These are phyloP conservation scores for Elymnias hypermnestra DNA, from an alignment of 1,140 invertebrate genomes.

Conservation along the genomic window DNA sequence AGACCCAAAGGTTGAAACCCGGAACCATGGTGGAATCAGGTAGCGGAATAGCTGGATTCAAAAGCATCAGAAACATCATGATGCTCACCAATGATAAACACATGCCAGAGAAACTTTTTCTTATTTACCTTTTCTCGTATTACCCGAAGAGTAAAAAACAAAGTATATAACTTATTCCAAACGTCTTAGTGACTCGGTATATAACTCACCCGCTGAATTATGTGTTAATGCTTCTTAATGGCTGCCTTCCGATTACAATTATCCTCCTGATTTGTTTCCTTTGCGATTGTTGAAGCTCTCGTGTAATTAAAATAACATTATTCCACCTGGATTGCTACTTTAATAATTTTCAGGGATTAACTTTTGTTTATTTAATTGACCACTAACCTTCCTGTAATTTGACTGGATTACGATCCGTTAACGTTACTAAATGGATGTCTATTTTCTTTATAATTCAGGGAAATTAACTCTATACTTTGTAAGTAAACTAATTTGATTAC, in stretches of 20 bases:
- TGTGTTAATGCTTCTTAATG: conserved; percentile 45
- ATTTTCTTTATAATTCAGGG: not conserved
- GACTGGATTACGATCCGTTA: not conserved
- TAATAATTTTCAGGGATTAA: not conserved
- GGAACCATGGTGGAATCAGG: no score
- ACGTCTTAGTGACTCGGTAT: conserved; percentile 8
- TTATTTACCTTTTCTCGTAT: no score
- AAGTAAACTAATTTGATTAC: no score
- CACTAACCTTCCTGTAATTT: not conserved
- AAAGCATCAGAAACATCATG: no score
- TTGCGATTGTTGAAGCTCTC: conserved; percentile 1
- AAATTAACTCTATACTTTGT: no score
- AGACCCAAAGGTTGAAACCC: no score
- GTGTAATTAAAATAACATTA: conserved; percentile 2
- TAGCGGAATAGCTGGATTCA: no score
- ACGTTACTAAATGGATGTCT: not conserved
- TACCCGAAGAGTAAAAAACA: no score
- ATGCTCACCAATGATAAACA: no score
- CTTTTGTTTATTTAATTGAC: conserved; percentile 1
- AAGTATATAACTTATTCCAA: not conserved
- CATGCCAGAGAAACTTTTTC: no score
- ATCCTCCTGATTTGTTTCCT: conserved; percentile 29
- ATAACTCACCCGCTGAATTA: conserved; percentile 48
- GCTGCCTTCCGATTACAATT: conserved; percentile 38
- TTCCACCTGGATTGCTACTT: not conserved